Conservation (phyloP, 2,797 vertebrate genomes). For the Hydrolagus colliei region DNA sequence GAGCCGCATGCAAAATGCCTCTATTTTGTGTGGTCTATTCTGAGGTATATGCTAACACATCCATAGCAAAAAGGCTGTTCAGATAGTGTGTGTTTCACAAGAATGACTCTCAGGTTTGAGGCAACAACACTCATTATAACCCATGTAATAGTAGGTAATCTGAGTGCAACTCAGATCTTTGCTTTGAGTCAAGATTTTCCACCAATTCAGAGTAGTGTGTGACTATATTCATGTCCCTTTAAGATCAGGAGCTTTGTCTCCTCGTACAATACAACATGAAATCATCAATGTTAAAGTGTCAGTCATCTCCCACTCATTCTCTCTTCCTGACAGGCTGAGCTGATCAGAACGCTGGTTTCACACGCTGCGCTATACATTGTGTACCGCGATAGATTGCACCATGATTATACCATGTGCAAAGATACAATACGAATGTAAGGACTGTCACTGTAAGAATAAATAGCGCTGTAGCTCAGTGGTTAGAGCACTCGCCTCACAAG, state of each 20-base stretch:
- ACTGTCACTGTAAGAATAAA: no score
- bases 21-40: not conserved
- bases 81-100: not conserved
- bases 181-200: not conserved
- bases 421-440: no score
- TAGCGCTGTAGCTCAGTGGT: no score
- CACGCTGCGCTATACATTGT: no score
- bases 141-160: not conserved
- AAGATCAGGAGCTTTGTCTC: not conserved
- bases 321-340: no score
- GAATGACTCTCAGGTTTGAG: not conserved
- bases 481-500: no score
- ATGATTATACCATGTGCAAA: no score
- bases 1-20: not conserved
- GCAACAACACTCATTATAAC: slow-evolving; percentile 2
- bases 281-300: no score
- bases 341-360: no score
- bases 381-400: no score
- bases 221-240: not conserved
- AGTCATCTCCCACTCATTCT: no score
- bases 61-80: not conserved
- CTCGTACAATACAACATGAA: no score
- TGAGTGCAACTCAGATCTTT: not conserved
- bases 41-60: not conserved
- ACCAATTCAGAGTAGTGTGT: not conserved